Evolutionary conservation across 2,888 invertebrate genomes (phyloP).

Genomic region (Orthosia incerta): DNA sequence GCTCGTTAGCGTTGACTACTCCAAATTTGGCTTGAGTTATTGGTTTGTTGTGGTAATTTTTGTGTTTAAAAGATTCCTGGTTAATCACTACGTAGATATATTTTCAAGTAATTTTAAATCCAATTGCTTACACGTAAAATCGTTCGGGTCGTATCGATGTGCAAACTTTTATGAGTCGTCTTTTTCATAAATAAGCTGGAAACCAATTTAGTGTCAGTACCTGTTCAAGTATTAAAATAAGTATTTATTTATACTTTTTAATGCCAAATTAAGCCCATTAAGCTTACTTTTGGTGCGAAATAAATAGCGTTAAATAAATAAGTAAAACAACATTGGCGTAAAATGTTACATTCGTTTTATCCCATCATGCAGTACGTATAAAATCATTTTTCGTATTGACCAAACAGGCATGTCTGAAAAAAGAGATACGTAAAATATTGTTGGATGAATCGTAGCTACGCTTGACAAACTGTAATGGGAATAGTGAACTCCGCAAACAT

Average conservation of each 20-base stretch:
- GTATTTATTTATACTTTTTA: neutral
- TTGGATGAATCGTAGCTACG: neutral
- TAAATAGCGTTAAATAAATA: neutral
- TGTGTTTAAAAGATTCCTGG: neutral
- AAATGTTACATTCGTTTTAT: neutral
- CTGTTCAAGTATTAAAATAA: no score
- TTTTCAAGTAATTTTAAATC: neutral
- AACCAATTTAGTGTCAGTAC: neutral
- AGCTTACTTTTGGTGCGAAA: neutral
- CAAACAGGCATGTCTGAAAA: neutral
- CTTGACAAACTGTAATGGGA: neutral
- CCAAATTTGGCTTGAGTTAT: neutral
- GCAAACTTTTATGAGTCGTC: no score
- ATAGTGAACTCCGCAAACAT: neutral
- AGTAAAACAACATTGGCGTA: neutral
- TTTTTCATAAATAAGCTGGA: neutral
- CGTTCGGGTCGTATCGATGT: neutral
- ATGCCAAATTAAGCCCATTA: neutral
- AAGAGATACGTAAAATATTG: neutral
- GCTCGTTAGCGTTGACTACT: conserved; percentile 8
- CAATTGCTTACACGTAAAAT: neutral
- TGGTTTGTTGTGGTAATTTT: neutral
- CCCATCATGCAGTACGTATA: no score
- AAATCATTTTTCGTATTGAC: no score
- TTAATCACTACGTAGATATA: neutral